Conservation (phyloP, 2,113 vertebrate species). For the Rattus rattus region DNA sequence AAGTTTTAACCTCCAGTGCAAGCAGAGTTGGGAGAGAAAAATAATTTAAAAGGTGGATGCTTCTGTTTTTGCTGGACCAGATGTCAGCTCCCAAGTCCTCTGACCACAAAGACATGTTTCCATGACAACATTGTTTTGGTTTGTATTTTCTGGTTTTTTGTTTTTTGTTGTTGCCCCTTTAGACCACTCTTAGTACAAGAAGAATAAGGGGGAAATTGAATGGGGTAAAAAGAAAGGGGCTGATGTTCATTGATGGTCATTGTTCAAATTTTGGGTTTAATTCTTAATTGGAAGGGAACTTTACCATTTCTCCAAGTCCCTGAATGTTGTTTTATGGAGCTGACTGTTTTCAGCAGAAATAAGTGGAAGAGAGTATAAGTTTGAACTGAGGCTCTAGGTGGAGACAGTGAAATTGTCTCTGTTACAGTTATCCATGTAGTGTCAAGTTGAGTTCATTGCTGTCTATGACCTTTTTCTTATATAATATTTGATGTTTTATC, state of each 20-base stretch:
- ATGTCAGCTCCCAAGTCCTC: background rate
- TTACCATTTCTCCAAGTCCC: background rate
- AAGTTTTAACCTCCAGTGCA: background rate
- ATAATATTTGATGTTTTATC: background rate
- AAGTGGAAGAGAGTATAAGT: background rate
- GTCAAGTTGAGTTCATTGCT: background rate
- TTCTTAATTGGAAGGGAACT: background rate
- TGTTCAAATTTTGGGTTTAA: background rate
- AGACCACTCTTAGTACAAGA: background rate
- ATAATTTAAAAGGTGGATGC: background rate
- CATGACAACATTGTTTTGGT: background rate
- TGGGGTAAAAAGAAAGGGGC: background rate
- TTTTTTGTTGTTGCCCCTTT: background rate
- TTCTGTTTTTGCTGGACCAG: background rate
- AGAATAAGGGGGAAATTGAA: accelerated
- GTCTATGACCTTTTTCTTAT: background rate
- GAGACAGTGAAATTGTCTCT: background rate
- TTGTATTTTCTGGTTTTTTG: too few relatives aligned
- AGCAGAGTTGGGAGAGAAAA: background rate
- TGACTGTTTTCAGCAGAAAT: background rate
- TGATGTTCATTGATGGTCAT: too few relatives aligned
- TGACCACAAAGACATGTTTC: background rate
- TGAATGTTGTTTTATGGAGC: background rate
- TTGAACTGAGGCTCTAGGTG: background rate
- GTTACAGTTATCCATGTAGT: background rate